Evolutionary conservation across 2,113 vertebrate genomes (phyloP), one percentile per base, ranked within the genome.

Genomic region (Colossoma macropomum): DNA sequence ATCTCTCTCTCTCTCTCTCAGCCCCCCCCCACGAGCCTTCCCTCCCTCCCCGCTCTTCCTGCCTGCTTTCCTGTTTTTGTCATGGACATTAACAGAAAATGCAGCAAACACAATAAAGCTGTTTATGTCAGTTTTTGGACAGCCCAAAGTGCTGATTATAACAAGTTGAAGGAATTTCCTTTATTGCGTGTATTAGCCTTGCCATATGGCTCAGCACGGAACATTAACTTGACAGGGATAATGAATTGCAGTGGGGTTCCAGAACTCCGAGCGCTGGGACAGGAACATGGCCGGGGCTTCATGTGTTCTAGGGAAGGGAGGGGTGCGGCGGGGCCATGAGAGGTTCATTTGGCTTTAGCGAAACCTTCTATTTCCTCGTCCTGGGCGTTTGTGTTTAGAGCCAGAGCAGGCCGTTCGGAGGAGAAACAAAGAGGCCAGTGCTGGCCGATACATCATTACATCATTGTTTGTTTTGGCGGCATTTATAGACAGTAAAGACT

Each of bases 181-280:
- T 97, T 96, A 95, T 96, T 93, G 93, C 94, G 91, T 92, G 91
- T 95, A 93, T 94, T 75, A 95, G 94, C 92, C 92, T 87, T 90
- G 92, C 95, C 96, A 96, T 96, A 96, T 96, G 96, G 96, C 94
- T 94, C 93, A 94, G 95, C 95, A 96, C 91, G 95, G 94, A 95
- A 96, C 96, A 96, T 97, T 97, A 96, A 96, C 94, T 95, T 97
- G 95, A 96, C 94, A 96, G 93, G 92, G 93, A 94, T 96, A 96
- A 96, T 96, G 92, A 95, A 96, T 97, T 95, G 93, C 96, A 92
- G 92, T 93, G 90, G 66, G 41, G 66, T 56, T 81, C 70, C 83
- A 72, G 75, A 82, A 82, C 77, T 83, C 80, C 17, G 84, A 81
- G 75, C 72, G 79, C 62, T 77, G 80, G 73, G 82, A 80, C 48